Conservation (phyloP, 2,888 invertebrate genomes). For the Coremacera marginata region DNA sequence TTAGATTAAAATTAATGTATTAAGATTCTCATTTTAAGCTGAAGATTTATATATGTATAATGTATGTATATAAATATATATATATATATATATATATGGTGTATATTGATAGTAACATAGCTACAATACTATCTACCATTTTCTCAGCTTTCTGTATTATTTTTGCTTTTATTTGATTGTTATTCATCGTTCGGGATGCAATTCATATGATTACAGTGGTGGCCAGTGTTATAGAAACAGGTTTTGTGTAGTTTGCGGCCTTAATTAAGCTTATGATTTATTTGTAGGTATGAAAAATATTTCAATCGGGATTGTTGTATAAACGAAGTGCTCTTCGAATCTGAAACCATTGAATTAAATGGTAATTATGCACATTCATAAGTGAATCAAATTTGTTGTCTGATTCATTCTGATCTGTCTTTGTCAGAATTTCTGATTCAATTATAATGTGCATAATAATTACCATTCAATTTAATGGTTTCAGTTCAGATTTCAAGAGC, state of each 20-base stretch:
- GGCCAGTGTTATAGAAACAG: background rate
- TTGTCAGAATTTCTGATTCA: no score
- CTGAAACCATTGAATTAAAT: no score
- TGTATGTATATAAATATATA: background rate
- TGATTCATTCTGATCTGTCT: no score
- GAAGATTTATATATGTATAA: background rate
- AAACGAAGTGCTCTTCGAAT: no score
- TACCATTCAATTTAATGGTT: no score
- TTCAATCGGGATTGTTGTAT: no score
- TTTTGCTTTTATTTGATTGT: background rate
- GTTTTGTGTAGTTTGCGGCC: background rate
- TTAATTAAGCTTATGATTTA: no score
- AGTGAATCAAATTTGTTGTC: no score
- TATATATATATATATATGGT: background rate
- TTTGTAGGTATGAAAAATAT: no score
- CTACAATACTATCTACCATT: background rate
- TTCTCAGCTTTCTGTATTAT: background rate
- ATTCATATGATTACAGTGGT: conserved; percentile 35
- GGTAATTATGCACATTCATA: no score
- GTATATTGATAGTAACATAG: background rate
- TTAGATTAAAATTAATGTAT: background rate
- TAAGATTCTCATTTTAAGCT: background rate
- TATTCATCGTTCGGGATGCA: conserved; percentile 22
- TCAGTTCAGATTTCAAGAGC: no score
- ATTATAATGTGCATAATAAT: no score